Conservation (phyloP, 2,797 vertebrate species). For the Tiaroga cobitis region DNA sequence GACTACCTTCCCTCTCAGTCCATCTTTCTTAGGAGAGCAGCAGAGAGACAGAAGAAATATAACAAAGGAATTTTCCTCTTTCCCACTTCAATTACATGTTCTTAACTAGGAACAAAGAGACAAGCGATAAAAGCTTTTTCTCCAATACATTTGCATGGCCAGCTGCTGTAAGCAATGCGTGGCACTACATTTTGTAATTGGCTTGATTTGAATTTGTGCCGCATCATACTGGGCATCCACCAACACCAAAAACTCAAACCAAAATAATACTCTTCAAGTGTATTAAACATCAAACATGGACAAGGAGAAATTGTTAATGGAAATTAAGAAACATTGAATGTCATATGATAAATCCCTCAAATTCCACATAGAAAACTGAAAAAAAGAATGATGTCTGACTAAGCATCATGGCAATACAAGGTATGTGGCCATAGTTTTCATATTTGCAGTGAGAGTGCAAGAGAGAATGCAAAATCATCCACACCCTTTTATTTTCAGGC, state of each 20-base stretch:
- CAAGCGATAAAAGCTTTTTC: neutral
- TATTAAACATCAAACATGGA: neutral
- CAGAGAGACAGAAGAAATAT: neutral
- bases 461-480: neutral
- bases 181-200: neutral
- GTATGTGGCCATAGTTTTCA: neutral
- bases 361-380: neutral
- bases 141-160: neutral
- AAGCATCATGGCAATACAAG: neutral
- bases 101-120: neutral
- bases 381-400: neutral
- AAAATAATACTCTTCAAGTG: neutral
- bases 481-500: neutral
- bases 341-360: neutral
- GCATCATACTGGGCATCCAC: neutral
- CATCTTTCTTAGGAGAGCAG: neutral
- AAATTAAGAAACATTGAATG: neutral
- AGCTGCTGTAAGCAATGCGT: neutral
- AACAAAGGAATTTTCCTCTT: neutral
- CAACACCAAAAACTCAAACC: neutral
- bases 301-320: constrained; percentile 4
- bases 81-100: neutral
- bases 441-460: constrained; percentile 24
- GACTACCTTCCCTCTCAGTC: neutral
- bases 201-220: neutral